phyloP scores from a whole-genome alignment of 2,113 vertebrate genomes.

The Thalassarche chlororhynchos region DNA sequence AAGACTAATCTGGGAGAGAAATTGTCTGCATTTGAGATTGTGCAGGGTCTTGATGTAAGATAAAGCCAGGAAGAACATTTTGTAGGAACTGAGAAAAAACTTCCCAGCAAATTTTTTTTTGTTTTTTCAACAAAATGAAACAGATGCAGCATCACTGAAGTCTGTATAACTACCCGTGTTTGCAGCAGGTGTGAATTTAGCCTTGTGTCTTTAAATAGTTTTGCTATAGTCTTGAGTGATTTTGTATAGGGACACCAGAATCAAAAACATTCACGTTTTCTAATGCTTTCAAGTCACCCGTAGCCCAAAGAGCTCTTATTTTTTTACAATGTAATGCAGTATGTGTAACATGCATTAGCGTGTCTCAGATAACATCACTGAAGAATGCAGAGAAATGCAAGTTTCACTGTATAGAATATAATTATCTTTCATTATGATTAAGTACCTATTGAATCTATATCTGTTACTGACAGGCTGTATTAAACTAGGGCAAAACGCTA shows the following conservation, averaged over 20 bases:
- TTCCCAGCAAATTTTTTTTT: no score
- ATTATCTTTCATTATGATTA: background rate
- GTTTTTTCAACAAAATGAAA: no score
- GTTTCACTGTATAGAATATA: background rate
- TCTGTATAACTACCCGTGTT: background rate
- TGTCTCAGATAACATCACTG: background rate
- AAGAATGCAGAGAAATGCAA: background rate
- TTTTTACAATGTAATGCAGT: background rate
- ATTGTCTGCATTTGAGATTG: background rate
- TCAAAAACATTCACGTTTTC: background rate
- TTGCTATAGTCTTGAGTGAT: background rate
- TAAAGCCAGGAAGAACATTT: background rate
- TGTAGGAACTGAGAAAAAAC: background rate
- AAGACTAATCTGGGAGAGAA: background rate
- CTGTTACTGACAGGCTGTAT: background rate
- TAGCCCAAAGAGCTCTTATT: background rate
- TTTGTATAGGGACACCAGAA: background rate
- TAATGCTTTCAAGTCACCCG: background rate
- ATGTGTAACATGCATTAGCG: background rate
- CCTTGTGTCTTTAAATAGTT: background rate
- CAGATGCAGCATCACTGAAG: background rate
- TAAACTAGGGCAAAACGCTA: background rate
- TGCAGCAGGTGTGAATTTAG: background rate
- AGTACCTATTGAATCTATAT: background rate
- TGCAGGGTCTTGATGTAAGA: background rate